Evolutionary conservation across 1,140 invertebrate species (phyloP).

Genomic region (Conus ventricosus): DNA sequence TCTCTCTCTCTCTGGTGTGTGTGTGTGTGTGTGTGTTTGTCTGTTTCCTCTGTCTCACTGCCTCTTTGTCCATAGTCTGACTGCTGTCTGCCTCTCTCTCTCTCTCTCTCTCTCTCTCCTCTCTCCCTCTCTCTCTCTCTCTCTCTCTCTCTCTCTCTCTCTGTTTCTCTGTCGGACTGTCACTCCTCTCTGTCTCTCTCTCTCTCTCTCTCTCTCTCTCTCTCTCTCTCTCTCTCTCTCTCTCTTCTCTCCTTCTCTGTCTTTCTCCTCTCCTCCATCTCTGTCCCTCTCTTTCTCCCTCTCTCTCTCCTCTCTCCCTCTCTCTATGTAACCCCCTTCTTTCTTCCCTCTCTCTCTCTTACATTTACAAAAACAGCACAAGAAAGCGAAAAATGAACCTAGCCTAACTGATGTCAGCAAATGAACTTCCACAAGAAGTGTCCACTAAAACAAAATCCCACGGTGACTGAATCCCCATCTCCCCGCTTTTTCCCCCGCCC

Average conservation of each 20-base stretch:
- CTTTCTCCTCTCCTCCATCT: not conserved
- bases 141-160: slow-evolving; percentile 19
- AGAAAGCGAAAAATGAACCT: too few relatives aligned
- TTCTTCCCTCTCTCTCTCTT: not conserved
- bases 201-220: slow-evolving; percentile 1
- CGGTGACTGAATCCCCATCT: too few relatives aligned
- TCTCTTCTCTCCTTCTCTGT: not conserved
- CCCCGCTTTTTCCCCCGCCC: too few relatives aligned
- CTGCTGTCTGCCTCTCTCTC: not conserved
- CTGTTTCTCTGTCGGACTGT: not conserved
- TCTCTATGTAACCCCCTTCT: too few relatives aligned
- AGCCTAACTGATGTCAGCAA: too few relatives aligned
- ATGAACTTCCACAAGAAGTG: too few relatives aligned
- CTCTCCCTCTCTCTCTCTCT: not conserved
- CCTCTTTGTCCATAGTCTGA: too few relatives aligned
- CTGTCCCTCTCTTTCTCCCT: not conserved
- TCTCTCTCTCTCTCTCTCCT: not conserved
- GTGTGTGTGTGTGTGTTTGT: too few relatives aligned
- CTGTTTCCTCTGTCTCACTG: too few relatives aligned
- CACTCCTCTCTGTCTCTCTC: not conserved
- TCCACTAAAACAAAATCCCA: too few relatives aligned
- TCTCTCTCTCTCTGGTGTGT: too few relatives aligned
- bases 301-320: not conserved
- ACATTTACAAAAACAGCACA: too few relatives aligned
- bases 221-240: not conserved